Evolutionary conservation across 1,140 invertebrate species (phyloP).

Genomic region (Lordiphosa stackelbergi): DNA sequence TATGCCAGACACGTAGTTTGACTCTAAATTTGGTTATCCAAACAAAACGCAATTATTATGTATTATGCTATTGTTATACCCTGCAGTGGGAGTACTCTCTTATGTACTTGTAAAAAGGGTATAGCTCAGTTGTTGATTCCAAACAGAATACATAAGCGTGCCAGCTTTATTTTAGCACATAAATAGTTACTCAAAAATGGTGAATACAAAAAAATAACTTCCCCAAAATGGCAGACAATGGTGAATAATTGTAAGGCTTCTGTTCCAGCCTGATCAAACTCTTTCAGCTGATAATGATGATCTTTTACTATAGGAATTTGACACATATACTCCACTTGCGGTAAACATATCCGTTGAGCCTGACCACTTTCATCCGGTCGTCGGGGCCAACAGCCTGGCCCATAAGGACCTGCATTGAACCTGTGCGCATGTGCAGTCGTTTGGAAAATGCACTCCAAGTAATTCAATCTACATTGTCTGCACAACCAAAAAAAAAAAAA

Average conservation of each 20-base stretch:
- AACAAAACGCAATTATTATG: slow-evolving; percentile 67
- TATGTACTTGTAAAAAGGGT: slow-evolving; percentile 16
- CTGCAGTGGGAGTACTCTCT: slow-evolving; percentile 7
- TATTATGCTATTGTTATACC: slow-evolving; percentile 55
- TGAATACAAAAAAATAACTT: slow-evolving; percentile 25
- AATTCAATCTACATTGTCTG: slow-evolving; percentile 58
- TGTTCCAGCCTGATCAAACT: not conserved
- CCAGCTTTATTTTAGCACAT: slow-evolving; percentile 33
- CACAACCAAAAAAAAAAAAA: slow-evolving; percentile 11
- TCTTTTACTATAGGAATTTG: slow-evolving; percentile 48
- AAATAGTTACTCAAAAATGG: slow-evolving; percentile 38
- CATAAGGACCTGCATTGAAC: slow-evolving; percentile 53
- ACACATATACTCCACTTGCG: slow-evolving; percentile 38
- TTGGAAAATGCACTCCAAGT: slow-evolving; percentile 68
- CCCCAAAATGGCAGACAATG: slow-evolving; percentile 41
- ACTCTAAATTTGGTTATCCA: slow-evolving; percentile 60
- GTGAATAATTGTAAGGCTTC: slow-evolving; percentile 46
- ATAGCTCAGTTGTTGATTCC: slow-evolving; percentile 21
- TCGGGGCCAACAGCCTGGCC: slow-evolving; percentile 56
- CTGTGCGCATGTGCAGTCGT: slow-evolving; percentile 61
- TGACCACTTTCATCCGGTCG: slow-evolving; percentile 70
- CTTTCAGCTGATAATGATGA: slow-evolving; percentile 27
- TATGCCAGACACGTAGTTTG: slow-evolving; percentile 50
- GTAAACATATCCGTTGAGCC: slow-evolving; percentile 64
- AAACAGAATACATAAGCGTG: slow-evolving; percentile 61